Conservation (phyloP, 2,888 invertebrate genomes). For the Alloscopus bannaensis region DNA sequence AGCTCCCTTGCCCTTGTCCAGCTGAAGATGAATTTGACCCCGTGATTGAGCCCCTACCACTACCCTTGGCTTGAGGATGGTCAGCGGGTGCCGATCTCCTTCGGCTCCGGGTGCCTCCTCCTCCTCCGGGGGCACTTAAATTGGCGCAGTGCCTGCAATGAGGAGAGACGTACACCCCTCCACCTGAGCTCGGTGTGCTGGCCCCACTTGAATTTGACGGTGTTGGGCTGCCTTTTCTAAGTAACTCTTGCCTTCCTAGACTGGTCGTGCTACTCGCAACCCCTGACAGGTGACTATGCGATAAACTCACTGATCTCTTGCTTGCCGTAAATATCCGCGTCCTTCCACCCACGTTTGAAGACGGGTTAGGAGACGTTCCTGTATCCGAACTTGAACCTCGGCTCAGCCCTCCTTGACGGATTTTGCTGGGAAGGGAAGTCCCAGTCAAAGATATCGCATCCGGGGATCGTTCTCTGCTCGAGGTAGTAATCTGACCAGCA, state of each 20-base stretch:
- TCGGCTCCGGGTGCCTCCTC: slow-evolving; percentile 54
- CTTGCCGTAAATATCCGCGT: slow-evolving; percentile 69
- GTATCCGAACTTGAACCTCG: slow-evolving; percentile 49
- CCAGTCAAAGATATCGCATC: slow-evolving; percentile 31
- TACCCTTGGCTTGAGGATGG: slow-evolving; percentile 37
- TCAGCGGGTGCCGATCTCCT: slow-evolving; percentile 66
- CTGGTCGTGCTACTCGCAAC: slow-evolving; percentile 25
- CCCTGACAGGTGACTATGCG: slow-evolving; percentile 51
- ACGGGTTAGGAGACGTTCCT: slow-evolving; percentile 43
- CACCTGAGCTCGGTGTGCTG: slow-evolving; percentile 64
- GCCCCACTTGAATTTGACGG: slow-evolving; percentile 64
- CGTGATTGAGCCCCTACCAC: slow-evolving; percentile 47
- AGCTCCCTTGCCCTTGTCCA: slow-evolving; percentile 61
- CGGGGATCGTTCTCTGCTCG: slow-evolving; percentile 45
- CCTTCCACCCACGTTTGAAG: slow-evolving; percentile 40
- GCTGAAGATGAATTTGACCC: slow-evolving; percentile 46
- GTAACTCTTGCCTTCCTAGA: slow-evolving; percentile 49
- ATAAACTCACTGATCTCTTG: slow-evolving; percentile 66
- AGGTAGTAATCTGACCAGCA: slow-evolving; percentile 27
- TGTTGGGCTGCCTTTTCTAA: slow-evolving; percentile 64
- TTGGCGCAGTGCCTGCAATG: slow-evolving; percentile 49
- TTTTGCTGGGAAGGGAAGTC: slow-evolving; percentile 28
- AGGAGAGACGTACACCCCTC: slow-evolving; percentile 47
- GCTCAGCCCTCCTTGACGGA: slow-evolving; percentile 33
- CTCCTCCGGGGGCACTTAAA: slow-evolving; percentile 49